A percentile compares a stretch with the other conserved stretches of the same genome.
Evolutionary conservation across 2,797 vertebrate genomes (phyloP).

Genomic region (Enteromius radiatus): DNA sequence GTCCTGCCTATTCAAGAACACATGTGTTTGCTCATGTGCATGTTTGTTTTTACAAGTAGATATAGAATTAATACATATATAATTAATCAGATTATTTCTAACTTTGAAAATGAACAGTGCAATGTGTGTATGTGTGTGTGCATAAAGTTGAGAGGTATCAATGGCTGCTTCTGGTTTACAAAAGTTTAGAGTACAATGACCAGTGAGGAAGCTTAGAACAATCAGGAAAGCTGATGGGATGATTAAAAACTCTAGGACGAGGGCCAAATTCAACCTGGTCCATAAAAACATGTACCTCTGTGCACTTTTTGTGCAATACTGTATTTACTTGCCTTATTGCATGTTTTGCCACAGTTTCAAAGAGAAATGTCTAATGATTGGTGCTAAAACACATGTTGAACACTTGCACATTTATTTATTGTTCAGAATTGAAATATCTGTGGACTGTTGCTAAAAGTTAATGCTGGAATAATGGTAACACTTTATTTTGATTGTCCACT

Average conservation of each 20-base stretch:
- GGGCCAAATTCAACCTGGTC: not conserved
- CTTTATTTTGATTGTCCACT: no score
- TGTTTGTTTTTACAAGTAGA: constrained; percentile 55
- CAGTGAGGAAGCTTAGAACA: not conserved
- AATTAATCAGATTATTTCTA: constrained; percentile 42
- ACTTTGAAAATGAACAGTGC: not conserved
- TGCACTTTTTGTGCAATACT: no score
- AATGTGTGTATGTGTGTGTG: not conserved
- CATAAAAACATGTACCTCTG: no score
- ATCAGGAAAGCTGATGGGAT: not conserved
- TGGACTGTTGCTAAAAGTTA: no score
- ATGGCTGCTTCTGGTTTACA: not conserved
- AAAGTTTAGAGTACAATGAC: not conserved
- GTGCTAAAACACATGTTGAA: no score
- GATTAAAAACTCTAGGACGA: not conserved
- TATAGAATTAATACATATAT: constrained; percentile 36
- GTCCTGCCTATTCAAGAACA: constrained; percentile 65
- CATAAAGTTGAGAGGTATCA: not conserved
- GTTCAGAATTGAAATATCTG: no score
- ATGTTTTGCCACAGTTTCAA: no score
- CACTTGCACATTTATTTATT: no score
- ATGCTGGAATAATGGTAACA: no score
- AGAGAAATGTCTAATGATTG: no score
- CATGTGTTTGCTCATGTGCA: constrained; percentile 59
- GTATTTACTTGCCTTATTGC: no score